Evolutionary conservation across 2,797 vertebrate genomes (phyloP), one percentile per base, ranked within the genome.

Genomic region (Peromyscus nudipes): DNA sequence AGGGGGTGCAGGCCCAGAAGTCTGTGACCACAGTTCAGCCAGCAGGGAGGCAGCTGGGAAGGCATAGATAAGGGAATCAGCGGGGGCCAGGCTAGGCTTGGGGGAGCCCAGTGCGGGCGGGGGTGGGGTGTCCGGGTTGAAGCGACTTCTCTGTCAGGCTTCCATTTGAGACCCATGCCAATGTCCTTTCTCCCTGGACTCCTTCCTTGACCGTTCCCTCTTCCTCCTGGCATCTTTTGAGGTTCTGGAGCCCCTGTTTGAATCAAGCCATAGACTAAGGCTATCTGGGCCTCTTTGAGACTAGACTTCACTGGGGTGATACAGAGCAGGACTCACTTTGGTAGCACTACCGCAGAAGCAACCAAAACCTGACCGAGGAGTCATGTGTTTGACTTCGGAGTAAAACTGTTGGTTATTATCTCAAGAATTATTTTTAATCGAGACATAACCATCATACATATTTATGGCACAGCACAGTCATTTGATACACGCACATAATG

Each of bases 1-100:
- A 97, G 96, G 83, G 92, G 97, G 88, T 88, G 43, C 87, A 92
- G 77, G 93, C 96, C 90, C 97, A 97, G 95, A 97, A 97, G 96
- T 93, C 95, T 97, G 97, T 37, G 94, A 91, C 64, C 43, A 96
- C 97, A 96, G 91, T 96, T 97, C 95, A 97, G 96, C 92, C 92
- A 96, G 95, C 97, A 97, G 96, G 96, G 96, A 98, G 96, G 96
- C 98, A 97, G 96, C 98, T 98, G 97, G 97, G 88, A 97, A 97
- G 69, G 82, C 90, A 80, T 87, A 98, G 98, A 98, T 98, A 98
- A 98, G 96, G 95, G 97, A 97, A 98, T 98, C 98, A 88, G 95
- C 49, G 8, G 90, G 71, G 96, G 85, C 97, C 98, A 98, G 98
- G 94, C 97, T 55, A 92, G 87, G 92, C 96, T 97, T 97, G 94